Percentiles rank a stretch among this genome's conserved stretches.
These are phyloP conservation scores for Morpho helenor DNA, from an alignment of 2,888 invertebrate genomes.

Conservation along the genomic window DNA sequence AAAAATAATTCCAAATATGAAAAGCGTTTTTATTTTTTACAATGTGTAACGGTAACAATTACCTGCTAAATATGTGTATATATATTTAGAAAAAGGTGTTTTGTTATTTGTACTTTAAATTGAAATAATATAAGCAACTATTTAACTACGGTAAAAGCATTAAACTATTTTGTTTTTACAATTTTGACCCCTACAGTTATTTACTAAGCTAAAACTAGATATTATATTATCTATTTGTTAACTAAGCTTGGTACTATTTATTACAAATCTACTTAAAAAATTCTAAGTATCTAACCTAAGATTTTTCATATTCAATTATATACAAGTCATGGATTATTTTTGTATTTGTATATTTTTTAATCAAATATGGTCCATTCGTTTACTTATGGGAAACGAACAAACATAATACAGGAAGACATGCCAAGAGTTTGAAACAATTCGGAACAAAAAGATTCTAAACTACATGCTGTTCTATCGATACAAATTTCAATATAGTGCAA, in stretches of 20 bases:
- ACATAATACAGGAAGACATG: conserved; percentile 18
- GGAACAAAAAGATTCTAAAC: not conserved
- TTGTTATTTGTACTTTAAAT: not conserved
- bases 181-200: not conserved
- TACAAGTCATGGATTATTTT: too few species aligned
- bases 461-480: conserved; percentile 1
- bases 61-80: too few species aligned
- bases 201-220: not conserved
- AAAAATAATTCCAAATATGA: too few species aligned
- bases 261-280: not conserved
- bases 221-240: not conserved
- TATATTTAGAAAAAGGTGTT: not conserved
- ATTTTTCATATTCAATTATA: too few species aligned
- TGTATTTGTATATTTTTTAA: conserved; percentile 8
- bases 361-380: conserved; percentile 30
- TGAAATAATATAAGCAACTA: conserved; percentile 1
- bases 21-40: too few species aligned
- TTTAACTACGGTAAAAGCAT: conserved; percentile 5
- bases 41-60: too few species aligned
- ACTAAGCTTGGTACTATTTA: not conserved
- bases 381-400: conserved; percentile 14
- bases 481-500: too few species aligned
- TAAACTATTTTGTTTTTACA: not conserved
- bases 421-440: conserved; percentile 3
- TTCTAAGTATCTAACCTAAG: too few species aligned